Evolutionary conservation across 2,888 invertebrate genomes (phyloP).

Genomic region (Orgyia antiqua): DNA sequence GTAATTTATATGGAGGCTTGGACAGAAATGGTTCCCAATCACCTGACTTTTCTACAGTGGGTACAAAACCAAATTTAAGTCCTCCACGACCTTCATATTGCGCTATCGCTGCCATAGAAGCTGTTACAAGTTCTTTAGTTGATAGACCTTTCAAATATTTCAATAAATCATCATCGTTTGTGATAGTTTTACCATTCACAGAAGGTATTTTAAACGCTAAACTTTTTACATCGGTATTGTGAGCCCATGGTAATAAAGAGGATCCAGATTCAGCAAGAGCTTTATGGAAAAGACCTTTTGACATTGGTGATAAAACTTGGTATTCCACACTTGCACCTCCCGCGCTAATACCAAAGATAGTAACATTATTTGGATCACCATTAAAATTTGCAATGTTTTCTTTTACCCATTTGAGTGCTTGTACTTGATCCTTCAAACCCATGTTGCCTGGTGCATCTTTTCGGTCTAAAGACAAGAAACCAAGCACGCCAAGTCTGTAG

Average conservation of each 20-base stretch:
- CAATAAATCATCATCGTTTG: conserved; percentile 40
- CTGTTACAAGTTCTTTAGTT: conserved; percentile 43
- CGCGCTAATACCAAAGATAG: conserved; percentile 74
- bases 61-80: conserved; percentile 68
- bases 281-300: conserved; percentile 72
- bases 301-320: conserved; percentile 56
- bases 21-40: conserved; percentile 66
- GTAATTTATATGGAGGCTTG: conserved; percentile 52
- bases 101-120: conserved; percentile 38
- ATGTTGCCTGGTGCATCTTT: conserved; percentile 69
- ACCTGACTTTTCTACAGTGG: conserved; percentile 56
- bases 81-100: conserved; percentile 45
- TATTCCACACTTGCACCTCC: conserved; percentile 70
- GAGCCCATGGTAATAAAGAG: conserved; percentile 68
- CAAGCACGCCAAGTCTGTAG: conserved; percentile 64
- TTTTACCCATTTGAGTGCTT: conserved; percentile 72
- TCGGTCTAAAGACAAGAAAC: conserved; percentile 56
- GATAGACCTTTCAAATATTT: conserved; percentile 47
- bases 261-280: conserved; percentile 76
- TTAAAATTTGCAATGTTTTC: conserved; percentile 65
- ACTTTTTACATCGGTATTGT: conserved; percentile 41
- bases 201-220: conserved; percentile 46
- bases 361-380: conserved; percentile 68
- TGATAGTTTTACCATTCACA: conserved; percentile 34
- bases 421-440: conserved; percentile 73